Conservation (phyloP, 2,888 invertebrate genomes). For the Sclerodermus sp. region DNA sequence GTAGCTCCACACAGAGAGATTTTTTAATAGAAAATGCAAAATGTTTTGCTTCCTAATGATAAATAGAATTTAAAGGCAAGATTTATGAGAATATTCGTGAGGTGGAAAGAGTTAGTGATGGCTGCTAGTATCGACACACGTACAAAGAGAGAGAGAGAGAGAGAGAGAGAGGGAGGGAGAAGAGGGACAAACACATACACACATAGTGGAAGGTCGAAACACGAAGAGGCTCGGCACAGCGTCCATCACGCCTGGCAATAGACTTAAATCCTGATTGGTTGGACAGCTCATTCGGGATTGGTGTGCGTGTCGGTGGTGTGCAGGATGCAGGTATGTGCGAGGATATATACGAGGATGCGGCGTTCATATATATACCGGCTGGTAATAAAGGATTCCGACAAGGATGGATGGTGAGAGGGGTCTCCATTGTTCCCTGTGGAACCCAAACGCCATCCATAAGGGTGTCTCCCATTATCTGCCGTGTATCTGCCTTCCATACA, state of each 20-base stretch:
- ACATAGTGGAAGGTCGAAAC: too few species aligned
- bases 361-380: conserved; percentile 32
- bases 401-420: conserved; percentile 46
- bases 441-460: conserved; percentile 51
- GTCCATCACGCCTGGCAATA: conserved; percentile 46
- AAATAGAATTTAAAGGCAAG: too few species aligned
- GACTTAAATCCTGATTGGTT: conserved; percentile 54
- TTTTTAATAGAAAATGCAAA: too few species aligned
- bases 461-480: conserved; percentile 52
- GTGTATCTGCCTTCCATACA: conserved; percentile 34
- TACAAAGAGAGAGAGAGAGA: too few species aligned
- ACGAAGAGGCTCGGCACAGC: conserved; percentile 10
- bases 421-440: conserved; percentile 52
- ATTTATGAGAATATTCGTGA: too few species aligned
- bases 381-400: conserved; percentile 55
- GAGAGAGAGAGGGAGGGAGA: background rate
- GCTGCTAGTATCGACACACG: too few species aligned
- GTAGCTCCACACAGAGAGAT: too few species aligned
- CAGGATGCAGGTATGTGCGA: conserved; percentile 7
- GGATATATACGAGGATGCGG: conserved; percentile 26
- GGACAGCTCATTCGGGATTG: conserved; percentile 41
- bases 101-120: too few species aligned
- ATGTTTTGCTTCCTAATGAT: too few species aligned
- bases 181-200: background rate
- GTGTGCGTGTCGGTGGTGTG: conserved; percentile 20